Percentiles rank a stretch among this genome's conserved stretches.
These are phyloP conservation scores for Coregonus sp. DNA, from an alignment of 2,797 vertebrate genomes.

Conservation along the genomic window DNA sequence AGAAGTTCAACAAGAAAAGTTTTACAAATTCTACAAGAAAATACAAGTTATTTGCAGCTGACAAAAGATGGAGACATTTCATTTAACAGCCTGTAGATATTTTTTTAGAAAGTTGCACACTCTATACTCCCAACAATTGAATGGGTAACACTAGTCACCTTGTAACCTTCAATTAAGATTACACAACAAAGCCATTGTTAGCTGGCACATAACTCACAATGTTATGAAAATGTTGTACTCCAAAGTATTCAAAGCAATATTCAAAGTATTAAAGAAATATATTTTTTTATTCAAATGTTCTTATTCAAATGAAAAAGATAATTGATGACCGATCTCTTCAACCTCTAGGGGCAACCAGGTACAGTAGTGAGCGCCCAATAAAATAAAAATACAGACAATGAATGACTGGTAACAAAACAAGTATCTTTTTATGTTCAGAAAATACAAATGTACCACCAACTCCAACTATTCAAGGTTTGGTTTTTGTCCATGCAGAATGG, in stretches of 20 bases:
- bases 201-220: too few species aligned
- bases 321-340: not conserved
- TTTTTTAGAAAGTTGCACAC: too few species aligned
- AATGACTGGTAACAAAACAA: slow-evolving; percentile 26
- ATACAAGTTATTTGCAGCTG: not conserved
- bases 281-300: not conserved
- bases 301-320: not conserved
- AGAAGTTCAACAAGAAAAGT: slow-evolving; percentile 30
- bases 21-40: slow-evolving; percentile 17
- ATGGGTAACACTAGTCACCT: too few species aligned
- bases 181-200: too few species aligned
- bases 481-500: slow-evolving; percentile 56
- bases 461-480: slow-evolving; percentile 60
- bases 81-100: not conserved
- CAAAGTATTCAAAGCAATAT: not conserved
- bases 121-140: too few species aligned
- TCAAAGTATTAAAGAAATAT: not conserved
- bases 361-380: slow-evolving; percentile 27
- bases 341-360: not conserved
- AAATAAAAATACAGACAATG: not conserved
- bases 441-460: slow-evolving; percentile 32
- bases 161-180: too few species aligned
- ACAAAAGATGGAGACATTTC: not conserved
- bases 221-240: not conserved
- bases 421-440: slow-evolving; percentile 37